Base-by-base conservation (phyloP, 2,888 invertebrate genomes). In the Apantesis nais region DNA sequence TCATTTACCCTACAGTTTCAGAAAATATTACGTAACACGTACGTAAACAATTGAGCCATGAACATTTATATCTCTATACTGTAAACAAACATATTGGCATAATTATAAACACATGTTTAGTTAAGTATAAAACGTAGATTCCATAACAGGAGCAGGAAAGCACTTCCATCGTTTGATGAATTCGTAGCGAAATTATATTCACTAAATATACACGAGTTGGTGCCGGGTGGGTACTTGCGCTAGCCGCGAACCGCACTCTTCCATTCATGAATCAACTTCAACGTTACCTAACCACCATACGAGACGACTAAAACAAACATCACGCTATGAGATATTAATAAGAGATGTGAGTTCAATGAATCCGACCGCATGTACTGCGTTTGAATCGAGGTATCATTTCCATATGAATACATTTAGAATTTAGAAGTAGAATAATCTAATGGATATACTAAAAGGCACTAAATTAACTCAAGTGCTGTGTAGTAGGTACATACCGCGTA, bases 231-330 rank as follows among this genome's bases (percentile, higher is more conserved):
- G 86, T 85, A 86, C 88, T 87, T 85, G 88, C 86, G 83, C 84
- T 85, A 86, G 85, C 86, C 86, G 82, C 85, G 86, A 81, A 76
- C 81, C 85, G 84, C 89, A 86, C 89, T 90, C 91, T 88, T 89
- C 89, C 94, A 94, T 95, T 95, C 95, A 95, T 94, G 95, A 95
- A 94, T 94, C 94, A 95, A 93, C 92, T 92, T 91, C 92, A 91
- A 83, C 93, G 88, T 95, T 94, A 94, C 93, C 93, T 93, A 92
- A 94, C 94, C 87, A 85, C 82, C 85, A 86, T 83, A 81, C 88
- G 88, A 86, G 86, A 88, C 89, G 89, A 91, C 87, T 89, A 93
- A 94, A 92, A 93, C 93, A 92, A 93, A 91, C 92, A 90, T 79
- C 84, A 84, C 84, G 89, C 88, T 89, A 90, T 89, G 88, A 85